Evolutionary conservation across 2,113 vertebrate genomes (phyloP).

Genomic region (Labrus mixtus): DNA sequence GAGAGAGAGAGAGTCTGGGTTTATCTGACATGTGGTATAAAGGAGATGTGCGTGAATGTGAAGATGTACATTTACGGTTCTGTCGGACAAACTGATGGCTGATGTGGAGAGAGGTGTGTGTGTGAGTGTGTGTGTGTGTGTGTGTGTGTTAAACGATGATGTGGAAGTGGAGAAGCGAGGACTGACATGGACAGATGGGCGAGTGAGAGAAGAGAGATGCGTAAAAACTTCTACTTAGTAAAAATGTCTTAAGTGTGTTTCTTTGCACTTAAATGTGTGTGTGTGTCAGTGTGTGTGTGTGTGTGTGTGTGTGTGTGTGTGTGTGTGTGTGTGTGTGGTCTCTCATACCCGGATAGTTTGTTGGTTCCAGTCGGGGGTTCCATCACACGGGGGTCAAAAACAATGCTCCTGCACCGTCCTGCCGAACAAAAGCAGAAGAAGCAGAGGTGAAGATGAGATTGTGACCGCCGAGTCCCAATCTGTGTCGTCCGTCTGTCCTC

Average conservation of each 20-base stretch:
- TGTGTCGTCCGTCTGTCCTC: slow-evolving; percentile 5
- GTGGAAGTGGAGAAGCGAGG: slow-evolving; percentile 73
- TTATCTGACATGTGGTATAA: slow-evolving; percentile 52
- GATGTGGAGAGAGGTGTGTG: slow-evolving; percentile 15
- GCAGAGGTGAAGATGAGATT: slow-evolving; percentile 28
- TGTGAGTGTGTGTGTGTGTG: slow-evolving; percentile 17
- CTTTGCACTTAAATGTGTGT: slow-evolving; percentile 26
- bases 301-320: slow-evolving; percentile 22
- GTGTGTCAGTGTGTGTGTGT: slow-evolving; percentile 17
- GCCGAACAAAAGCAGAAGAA: slow-evolving; percentile 35
- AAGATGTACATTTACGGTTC: slow-evolving; percentile 56
- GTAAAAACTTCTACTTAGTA: slow-evolving; percentile 83
- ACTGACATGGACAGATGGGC: slow-evolving; percentile 37
- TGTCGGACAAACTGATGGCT: slow-evolving; percentile 49
- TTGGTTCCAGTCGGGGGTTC: slow-evolving; percentile 19
- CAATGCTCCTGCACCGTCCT: slow-evolving; percentile 23
- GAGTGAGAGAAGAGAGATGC: slow-evolving; percentile 70
- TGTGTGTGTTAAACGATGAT: slow-evolving; percentile 70
- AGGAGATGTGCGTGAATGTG: slow-evolving; percentile 36
- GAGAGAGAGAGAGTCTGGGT: slow-evolving; percentile 38
- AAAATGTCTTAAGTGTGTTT: slow-evolving; percentile 74
- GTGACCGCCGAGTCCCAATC: neutral
- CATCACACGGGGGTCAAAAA: neutral
- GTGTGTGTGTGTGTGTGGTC: neutral
- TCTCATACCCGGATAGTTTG: slow-evolving; percentile 37